Percentiles rank a stretch among this genome's conserved stretches.
phyloP scores from a whole-genome alignment of 2,113 vertebrate species.

The Tragelaphus scriptus region DNA sequence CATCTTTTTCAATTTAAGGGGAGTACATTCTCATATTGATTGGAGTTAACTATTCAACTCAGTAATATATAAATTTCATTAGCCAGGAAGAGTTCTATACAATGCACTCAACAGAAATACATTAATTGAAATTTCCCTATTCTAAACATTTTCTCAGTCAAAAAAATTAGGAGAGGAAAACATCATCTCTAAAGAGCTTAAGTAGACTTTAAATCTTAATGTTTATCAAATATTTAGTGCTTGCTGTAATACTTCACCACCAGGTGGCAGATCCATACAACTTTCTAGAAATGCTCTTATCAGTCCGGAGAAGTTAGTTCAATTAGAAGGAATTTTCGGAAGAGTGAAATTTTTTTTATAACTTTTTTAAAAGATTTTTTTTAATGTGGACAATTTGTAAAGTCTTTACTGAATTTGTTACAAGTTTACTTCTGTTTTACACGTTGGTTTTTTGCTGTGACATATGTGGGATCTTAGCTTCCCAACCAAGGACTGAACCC shows the following conservation, averaged over 20 bases:
- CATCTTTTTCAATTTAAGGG: background rate
- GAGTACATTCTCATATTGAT: background rate
- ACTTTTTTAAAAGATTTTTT: background rate
- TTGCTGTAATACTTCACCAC: slow-evolving; percentile 56
- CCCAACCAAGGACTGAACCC: background rate
- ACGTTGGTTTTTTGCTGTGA: background rate
- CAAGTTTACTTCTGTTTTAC: background rate
- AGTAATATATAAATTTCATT: background rate
- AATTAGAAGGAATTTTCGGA: slow-evolving; percentile 20
- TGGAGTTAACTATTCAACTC: background rate
- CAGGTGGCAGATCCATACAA: slow-evolving; percentile 68
- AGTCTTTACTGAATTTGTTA: background rate
- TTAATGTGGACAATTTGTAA: background rate
- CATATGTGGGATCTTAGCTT: background rate
- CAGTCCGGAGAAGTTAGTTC: background rate
- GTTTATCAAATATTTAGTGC: background rate
- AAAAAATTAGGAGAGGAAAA: background rate
- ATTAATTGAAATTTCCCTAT: background rate
- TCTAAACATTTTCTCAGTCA: background rate
- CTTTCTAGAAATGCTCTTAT: slow-evolving; percentile 41
- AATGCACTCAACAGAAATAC: background rate
- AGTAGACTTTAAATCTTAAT: slow-evolving; percentile 3
- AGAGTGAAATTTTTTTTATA: background rate
- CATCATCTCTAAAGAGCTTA: background rate
- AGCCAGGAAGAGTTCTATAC: background rate